Conservation (phyloP, 2,113 vertebrate species). For the Alaudala cheleensis region DNA sequence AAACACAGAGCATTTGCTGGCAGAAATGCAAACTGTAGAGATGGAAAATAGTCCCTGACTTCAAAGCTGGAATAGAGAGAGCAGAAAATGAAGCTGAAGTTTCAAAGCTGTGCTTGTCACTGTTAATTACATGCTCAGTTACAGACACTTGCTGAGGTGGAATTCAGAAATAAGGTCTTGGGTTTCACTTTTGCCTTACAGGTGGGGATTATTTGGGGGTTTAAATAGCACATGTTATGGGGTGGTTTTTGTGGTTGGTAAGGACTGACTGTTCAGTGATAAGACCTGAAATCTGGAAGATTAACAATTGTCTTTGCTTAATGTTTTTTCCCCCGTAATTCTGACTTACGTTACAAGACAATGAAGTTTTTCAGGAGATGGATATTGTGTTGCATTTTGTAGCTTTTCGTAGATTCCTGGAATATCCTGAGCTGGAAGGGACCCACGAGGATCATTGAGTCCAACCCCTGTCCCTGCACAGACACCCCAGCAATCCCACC, state of each 20-base stretch:
- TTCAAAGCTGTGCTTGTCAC: neutral
- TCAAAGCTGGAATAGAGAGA: neutral
- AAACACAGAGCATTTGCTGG: neutral
- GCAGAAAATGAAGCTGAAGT: neutral
- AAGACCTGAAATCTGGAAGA: neutral
- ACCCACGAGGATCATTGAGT: neutral
- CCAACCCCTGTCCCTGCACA: accelerated
- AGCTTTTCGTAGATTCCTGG: neutral
- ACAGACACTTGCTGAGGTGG: neutral
- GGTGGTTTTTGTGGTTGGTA: neutral
- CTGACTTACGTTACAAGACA: neutral
- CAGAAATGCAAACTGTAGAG: neutral
- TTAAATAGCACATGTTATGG: neutral
- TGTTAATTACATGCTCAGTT: neutral
- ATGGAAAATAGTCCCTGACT: neutral
- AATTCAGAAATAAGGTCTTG: neutral
- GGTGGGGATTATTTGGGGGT: neutral
- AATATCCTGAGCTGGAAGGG: neutral
- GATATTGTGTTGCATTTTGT: neutral
- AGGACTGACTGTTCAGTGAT: neutral
- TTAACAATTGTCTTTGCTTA: neutral
- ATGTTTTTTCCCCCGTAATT: neutral
- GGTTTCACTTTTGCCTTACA: neutral
- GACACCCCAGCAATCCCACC: neutral
- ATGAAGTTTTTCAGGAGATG: neutral